Evolutionary conservation across 2,113 vertebrate genomes (phyloP).

Genomic region (Pollimyrus isidori): DNA sequence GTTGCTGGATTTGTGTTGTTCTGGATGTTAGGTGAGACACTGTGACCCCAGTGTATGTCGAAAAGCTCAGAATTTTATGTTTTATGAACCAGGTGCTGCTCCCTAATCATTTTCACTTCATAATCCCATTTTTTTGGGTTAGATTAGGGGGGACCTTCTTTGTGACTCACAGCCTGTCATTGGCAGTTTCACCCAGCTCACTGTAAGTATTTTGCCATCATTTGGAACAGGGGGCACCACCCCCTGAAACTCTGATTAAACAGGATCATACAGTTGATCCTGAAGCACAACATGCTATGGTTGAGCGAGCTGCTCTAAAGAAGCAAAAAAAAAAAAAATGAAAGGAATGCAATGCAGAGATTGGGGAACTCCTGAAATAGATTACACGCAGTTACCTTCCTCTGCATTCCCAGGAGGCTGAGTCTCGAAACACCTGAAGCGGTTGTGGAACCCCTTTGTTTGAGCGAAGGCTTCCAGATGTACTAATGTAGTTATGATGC

Average conservation of each 20-base stretch:
- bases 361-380: neutral
- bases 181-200: neutral
- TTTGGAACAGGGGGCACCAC: neutral
- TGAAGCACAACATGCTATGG: neutral
- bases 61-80: neutral
- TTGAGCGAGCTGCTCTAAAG: neutral
- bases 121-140: neutral
- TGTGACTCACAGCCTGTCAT: neutral
- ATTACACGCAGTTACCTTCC: neutral
- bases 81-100: neutral
- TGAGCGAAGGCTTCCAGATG: neutral
- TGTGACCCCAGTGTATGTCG: neutral
- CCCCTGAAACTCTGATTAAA: neutral
- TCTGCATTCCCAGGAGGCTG: neutral
- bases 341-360: neutral
- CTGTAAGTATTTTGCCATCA: neutral
- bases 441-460: neutral
- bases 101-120: neutral
- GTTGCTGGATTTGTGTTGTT: neutral
- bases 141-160: neutral
- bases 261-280: neutral
- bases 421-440: neutral
- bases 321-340: neutral
- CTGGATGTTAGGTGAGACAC: neutral
- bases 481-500: neutral